phyloP scores from a whole-genome alignment of 2,797 vertebrate genomes.

The Tapera naevia region DNA sequence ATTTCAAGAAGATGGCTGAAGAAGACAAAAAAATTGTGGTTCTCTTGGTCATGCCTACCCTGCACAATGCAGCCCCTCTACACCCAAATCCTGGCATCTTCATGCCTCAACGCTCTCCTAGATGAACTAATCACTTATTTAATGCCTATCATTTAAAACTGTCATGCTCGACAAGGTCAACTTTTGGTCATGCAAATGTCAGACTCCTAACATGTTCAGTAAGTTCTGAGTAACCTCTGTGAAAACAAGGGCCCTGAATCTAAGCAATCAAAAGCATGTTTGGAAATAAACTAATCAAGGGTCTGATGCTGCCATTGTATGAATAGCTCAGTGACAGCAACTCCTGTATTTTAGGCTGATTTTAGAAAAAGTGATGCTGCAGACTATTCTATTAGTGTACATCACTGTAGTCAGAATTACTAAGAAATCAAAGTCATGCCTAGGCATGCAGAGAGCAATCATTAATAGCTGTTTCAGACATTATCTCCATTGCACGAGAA shows the following conservation, averaged over 20 bases:
- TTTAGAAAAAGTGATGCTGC: not conserved
- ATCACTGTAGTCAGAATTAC: not conserved
- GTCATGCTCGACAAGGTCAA: too few relatives aligned
- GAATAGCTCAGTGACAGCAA: not conserved
- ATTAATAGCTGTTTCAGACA: not conserved
- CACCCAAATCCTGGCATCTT: not conserved
- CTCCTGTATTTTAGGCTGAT: not conserved
- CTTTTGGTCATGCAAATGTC: not conserved
- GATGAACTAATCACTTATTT: not conserved
- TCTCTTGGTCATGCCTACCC: not conserved
- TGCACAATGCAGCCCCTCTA: fast-evolving
- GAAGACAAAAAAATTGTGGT: not conserved
- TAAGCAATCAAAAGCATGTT: not conserved
- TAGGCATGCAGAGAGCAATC: not conserved
- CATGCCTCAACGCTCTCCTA: not conserved
- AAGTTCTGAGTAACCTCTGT: not conserved
- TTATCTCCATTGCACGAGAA: not conserved
- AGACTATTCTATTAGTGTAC: fast-evolving
- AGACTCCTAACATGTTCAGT: not conserved
- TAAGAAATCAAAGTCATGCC: not conserved
- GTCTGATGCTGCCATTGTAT: not conserved
- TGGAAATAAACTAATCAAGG: not conserved
- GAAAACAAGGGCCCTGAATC: not conserved
- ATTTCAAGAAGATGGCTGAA: not conserved
- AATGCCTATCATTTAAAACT: fast-evolving